Conservation (phyloP, 2,888 invertebrate genomes). For the Xestia xanthographa region DNA sequence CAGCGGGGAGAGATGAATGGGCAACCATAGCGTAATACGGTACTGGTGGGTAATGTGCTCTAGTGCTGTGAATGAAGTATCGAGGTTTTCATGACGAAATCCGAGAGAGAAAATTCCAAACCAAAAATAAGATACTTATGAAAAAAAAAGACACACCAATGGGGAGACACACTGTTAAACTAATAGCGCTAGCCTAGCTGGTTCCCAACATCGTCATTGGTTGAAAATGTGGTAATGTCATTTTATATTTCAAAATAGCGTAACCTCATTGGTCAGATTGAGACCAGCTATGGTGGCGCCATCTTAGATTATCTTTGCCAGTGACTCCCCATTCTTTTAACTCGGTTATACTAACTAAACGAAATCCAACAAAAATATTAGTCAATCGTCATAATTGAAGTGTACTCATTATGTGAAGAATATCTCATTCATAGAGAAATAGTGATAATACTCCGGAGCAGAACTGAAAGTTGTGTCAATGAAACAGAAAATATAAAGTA, state of each 20-base stretch:
- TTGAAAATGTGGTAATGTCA: too few relatives aligned
- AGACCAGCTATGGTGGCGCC: too few relatives aligned
- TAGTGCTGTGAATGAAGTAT: constrained; percentile 70
- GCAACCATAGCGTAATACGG: constrained; percentile 89
- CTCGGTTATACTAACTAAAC: neutral
- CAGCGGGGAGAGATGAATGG: constrained; percentile 90
- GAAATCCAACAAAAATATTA: neutral
- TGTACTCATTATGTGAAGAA: too few relatives aligned
- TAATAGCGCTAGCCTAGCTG: too few relatives aligned
- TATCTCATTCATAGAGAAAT: neutral
- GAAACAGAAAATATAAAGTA: neutral
- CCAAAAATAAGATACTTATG: neutral
- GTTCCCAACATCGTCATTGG: too few relatives aligned
- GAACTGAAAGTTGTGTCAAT: neutral
- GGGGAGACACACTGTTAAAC: too few relatives aligned
- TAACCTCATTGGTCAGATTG: too few relatives aligned
- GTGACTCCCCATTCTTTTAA: too few relatives aligned
- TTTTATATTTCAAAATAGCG: too few relatives aligned
- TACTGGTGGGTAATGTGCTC: constrained; percentile 81
- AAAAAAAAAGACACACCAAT: neutral
- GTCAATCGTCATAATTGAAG: neutral
- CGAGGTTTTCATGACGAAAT: constrained; percentile 34
- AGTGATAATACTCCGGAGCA: neutral
- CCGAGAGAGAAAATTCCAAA: neutral
- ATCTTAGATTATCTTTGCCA: too few relatives aligned